Conservation (phyloP, 2,797 vertebrate genomes). For the Pangasius sanitwongsei region DNA sequence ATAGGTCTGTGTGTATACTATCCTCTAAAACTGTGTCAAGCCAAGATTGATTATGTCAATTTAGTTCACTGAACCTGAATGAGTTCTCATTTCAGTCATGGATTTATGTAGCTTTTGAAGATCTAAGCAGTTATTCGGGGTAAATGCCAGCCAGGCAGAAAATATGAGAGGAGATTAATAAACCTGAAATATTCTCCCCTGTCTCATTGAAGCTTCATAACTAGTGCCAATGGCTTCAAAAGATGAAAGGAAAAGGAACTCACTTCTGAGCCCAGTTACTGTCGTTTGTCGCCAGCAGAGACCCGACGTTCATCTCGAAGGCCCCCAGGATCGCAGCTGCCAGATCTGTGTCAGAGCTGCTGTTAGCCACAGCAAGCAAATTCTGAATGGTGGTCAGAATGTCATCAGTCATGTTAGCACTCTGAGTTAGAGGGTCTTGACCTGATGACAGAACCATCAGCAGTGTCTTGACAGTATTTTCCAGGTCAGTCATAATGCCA, state of each 20-base stretch:
- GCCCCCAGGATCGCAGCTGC: constrained; percentile 39
- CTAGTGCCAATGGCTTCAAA: constrained; percentile 25
- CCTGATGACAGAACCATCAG: constrained; percentile 40
- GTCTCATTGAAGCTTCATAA: constrained; percentile 35
- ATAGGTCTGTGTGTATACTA: constrained; percentile 16
- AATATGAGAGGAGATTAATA: constrained; percentile 34
- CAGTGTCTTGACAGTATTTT: constrained; percentile 48
- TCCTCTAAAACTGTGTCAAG: constrained; percentile 30
- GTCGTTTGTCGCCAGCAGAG: constrained; percentile 54
- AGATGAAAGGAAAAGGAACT: constrained; percentile 48
- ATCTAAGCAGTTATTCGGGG: constrained; percentile 44
- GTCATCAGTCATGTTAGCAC: constrained; percentile 46
- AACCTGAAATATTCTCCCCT: constrained; percentile 20
- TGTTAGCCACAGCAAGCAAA: constrained; percentile 40
- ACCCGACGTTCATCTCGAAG: constrained; percentile 40
- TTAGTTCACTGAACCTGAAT: constrained; percentile 45
- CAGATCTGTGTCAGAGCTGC: constrained; percentile 45
- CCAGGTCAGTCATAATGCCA: constrained; percentile 48
- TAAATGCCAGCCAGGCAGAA: constrained; percentile 47
- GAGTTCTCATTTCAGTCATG: constrained; percentile 39
- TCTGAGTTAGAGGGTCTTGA: constrained; percentile 28
- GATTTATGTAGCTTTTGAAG: constrained; percentile 44
- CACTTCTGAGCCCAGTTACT: constrained; percentile 61
- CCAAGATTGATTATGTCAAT: constrained; percentile 37
- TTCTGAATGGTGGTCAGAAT: constrained; percentile 51